These are phyloP conservation scores for Suillia variegata DNA, from an alignment of 2,888 invertebrate genomes.

Conservation along the genomic window DNA sequence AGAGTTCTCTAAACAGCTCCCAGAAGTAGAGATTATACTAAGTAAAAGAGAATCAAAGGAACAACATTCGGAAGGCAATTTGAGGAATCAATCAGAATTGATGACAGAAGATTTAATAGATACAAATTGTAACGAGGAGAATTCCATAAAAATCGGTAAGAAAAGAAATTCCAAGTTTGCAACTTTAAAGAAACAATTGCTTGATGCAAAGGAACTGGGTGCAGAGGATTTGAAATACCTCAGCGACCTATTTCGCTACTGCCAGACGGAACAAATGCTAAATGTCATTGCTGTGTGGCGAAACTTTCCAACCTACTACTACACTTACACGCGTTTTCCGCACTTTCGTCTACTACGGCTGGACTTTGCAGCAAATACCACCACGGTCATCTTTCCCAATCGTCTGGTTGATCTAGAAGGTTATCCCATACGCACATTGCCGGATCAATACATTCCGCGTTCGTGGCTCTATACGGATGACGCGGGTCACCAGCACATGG, in stretches of 20 bases:
- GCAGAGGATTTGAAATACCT: too few species aligned
- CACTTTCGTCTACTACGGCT: background rate
- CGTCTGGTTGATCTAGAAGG: slow-evolving; percentile 15
- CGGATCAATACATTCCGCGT: slow-evolving; percentile 17
- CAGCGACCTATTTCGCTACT: slow-evolving; percentile 15
- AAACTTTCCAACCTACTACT: slow-evolving; percentile 1
- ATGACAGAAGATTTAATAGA: too few species aligned
- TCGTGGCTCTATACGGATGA: slow-evolving; percentile 16
- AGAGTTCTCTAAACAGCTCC: too few species aligned
- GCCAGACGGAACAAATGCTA: slow-evolving; percentile 13
- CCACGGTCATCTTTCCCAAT: slow-evolving; percentile 11
- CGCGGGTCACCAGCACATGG: background rate
- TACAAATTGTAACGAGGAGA: too few species aligned
- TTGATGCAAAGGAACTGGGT: too few species aligned
- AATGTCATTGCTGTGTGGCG: slow-evolving; percentile 15
- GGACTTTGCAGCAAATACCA: background rate
- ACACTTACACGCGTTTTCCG: slow-evolving; percentile 12
- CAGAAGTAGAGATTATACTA: too few species aligned
- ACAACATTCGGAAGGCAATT: too few species aligned
- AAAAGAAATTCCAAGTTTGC: too few species aligned
- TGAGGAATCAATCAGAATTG: too few species aligned
- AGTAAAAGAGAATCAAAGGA: too few species aligned
- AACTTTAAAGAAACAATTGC: too few species aligned
- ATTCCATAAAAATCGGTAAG: too few species aligned
- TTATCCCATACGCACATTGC: slow-evolving; percentile 11